phyloP scores from a whole-genome alignment of 2,797 vertebrate species.

The Acrossocheilus fasciatus region DNA sequence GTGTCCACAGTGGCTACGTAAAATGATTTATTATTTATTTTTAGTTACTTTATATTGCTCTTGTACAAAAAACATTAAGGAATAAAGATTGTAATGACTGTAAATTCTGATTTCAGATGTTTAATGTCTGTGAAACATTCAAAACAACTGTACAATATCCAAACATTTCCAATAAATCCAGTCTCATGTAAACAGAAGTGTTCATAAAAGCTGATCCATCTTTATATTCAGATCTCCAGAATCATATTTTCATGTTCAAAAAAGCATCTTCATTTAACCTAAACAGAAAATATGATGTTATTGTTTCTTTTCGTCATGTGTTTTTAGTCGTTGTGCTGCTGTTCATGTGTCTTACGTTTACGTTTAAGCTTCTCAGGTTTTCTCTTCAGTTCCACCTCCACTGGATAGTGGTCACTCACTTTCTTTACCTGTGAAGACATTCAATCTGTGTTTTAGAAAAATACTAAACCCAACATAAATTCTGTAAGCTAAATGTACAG shows the following conservation, averaged over 20 bases:
- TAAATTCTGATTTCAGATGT: background rate
- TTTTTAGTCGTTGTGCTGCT: conserved; percentile 38
- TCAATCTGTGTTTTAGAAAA: background rate
- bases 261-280: conserved; percentile 8
- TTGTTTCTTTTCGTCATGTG: too few relatives aligned
- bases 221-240: background rate
- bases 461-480: too few relatives aligned
- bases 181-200: background rate
- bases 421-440: conserved; percentile 67
- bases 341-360: background rate
- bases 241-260: background rate
- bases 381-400: conserved; percentile 74
- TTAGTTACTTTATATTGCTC: conserved; percentile 44
- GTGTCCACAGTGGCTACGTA: conserved; percentile 37
- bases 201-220: conserved; percentile 66
- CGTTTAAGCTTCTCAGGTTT: too few relatives aligned
- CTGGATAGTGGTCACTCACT: conserved; percentile 80
- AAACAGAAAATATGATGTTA: too few relatives aligned
- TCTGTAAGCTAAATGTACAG: background rate
- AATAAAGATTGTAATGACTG: conserved; percentile 70
- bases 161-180: background rate
- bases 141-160: background rate
- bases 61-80: conserved; percentile 46
- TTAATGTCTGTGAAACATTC: background rate
- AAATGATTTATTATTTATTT: background rate